Conservation (phyloP, 2,888 invertebrate genomes). For the Byasa hedistus region DNA sequence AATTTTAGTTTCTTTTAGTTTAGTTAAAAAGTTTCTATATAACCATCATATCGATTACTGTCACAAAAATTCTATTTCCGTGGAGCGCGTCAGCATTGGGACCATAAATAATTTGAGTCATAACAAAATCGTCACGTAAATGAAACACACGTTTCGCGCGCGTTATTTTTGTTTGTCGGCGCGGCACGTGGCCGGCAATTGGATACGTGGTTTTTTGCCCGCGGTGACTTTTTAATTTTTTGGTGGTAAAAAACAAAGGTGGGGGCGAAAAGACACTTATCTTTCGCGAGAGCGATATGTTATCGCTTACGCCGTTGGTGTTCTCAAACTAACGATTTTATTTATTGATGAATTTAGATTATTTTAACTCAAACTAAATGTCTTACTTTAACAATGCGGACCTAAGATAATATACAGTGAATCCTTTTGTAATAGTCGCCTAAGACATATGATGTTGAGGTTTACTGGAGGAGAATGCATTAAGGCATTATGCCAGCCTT, state of each 20-base stretch:
- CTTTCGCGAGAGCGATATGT: slow-evolving; percentile 73
- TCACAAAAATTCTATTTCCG: slow-evolving; percentile 41
- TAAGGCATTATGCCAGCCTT: no score
- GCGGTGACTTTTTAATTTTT: slow-evolving; percentile 59
- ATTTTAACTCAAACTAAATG: no score
- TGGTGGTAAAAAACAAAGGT: slow-evolving; percentile 56
- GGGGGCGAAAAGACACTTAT: slow-evolving; percentile 60
- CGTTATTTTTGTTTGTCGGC: slow-evolving; percentile 49
- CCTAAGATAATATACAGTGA: no score
- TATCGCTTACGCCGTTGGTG: slow-evolving; percentile 49
- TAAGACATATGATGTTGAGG: no score
- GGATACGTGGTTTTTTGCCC: slow-evolving; percentile 51
- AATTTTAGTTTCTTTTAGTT: no score
- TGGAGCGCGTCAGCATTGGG: slow-evolving; percentile 29
- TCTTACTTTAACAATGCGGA: no score
- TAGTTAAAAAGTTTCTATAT: background rate
- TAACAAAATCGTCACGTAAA: slow-evolving; percentile 78
- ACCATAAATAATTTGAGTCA: slow-evolving; percentile 69
- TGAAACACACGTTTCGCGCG: slow-evolving; percentile 64
- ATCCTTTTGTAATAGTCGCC: no score
- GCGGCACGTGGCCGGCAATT: slow-evolving; percentile 49
- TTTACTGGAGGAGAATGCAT: no score
- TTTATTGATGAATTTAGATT: slow-evolving; percentile 5
- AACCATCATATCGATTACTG: slow-evolving; percentile 29
- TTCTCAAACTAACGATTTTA: slow-evolving; percentile 47